Evolutionary conservation across 2,797 vertebrate genomes (phyloP), one percentile per base, ranked within the genome.

Genomic region (Allobates femoralis): DNA sequence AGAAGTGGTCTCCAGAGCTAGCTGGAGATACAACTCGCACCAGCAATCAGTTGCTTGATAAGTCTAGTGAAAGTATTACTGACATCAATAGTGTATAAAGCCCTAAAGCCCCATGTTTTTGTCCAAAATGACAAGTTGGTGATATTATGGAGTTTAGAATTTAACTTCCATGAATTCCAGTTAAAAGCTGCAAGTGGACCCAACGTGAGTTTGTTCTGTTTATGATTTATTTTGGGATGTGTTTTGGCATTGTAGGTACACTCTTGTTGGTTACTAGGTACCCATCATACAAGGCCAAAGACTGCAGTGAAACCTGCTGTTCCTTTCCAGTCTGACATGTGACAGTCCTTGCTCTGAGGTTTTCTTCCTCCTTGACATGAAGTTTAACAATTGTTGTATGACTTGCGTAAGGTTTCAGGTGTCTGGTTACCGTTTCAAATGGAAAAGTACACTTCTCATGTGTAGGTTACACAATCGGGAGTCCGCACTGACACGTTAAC

Each of bases 401-500:
- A 69, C 23, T 81, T 67, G 1, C 15, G 6, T 73, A 73, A 56
- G 56, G 66, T 56, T 69, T 16, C 28, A 37, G 14, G 67, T 73
- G 19, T 73, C 32, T 83, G 32, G 23, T 83, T 83, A 34, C 50
- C 30, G 8, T 83, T 19, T 23, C 18, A 8, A 37, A 41, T 55
- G 80, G 66, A 23, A 69, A 55, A 41, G 62, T 56, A 55, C 23
- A 41, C 15, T 69, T 67, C 16, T 21, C 30, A 41, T 56, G 14
- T 41, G 5, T 21, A 41, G 26, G 34, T 80, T 83, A 18, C 51
- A 30, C 71, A 82, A 75, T 15, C 5, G 12, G 23, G 8, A 62
- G 41, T 26, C 19, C 3, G 51, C 50, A 78, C 53, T 3, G 60
- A 79, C 81, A 73, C 11, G 64, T 83, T 79, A 8, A 69, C 58